Base-by-base conservation (phyloP, 2,797 vertebrate genomes). In the Syngnathus acus region DNA sequence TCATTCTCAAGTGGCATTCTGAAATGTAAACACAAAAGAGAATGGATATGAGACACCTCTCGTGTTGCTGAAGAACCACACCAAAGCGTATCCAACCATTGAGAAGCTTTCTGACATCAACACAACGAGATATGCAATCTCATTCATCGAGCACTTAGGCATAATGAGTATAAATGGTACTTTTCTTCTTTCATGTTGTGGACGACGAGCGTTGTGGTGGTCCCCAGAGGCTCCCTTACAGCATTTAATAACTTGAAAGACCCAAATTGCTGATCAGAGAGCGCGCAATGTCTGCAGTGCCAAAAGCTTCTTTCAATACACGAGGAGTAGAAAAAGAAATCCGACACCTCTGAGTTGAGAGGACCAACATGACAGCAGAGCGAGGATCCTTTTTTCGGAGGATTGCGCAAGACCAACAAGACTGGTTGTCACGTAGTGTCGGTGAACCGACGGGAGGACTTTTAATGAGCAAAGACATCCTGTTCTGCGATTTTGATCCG, bases 221-320 rank as follows among this genome's bases (percentile, higher is more conserved):
- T 91, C 90, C 89, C 89, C 68, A 53, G 89, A 85, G 89, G 73
- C 71, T 70, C 82, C 74, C 75, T 78, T 72, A 75, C 82, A 62
- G 74, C 81, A 84, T 87, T 86, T 86, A 88, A 87, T 89, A 87
- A 84, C 84, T 85, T 75, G 78, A 86, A 89, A 89, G 90, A 87
- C 88, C 85, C 86, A 90, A 91, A 92, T 91, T 92, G 89, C 83
- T 87, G 86, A 91, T 89, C 86, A 86, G 82, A 87, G 87, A 88
- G 81, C 83, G 78, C 76, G 82, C 65, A 62, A 74, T 73, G 82
- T 80, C 83, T 83, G 80, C 76, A 78, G 83, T 82, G 78, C 84
- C 83, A 85, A 86, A 83, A 82, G 84, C 78, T 83, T 82, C 80
- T 80, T 84, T 86, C 80, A 80, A 82, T 85, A 76, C 83, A 73